Conservation (phyloP, 2,113 vertebrate genomes). For the Motacilla alba region DNA sequence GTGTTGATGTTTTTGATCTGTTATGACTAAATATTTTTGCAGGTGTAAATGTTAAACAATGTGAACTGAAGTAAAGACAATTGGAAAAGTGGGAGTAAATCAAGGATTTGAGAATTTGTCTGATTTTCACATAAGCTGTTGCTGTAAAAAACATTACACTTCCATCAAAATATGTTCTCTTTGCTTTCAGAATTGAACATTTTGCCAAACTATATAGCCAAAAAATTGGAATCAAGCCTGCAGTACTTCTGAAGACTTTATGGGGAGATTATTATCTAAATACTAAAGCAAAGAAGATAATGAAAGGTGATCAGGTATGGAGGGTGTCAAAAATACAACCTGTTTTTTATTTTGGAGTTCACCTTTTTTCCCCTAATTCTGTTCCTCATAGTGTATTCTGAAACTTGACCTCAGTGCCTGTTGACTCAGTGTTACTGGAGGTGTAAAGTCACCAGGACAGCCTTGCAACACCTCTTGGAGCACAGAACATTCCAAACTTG, state of each 20-base stretch:
- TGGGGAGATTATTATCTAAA: conserved; percentile 97
- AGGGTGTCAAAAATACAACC: not conserved
- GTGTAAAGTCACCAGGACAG: not conserved
- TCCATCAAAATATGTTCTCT: not conserved
- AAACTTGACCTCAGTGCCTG: not conserved
- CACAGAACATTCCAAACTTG: not conserved
- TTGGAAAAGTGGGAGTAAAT: not conserved
- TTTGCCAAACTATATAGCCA: conserved; percentile 92
- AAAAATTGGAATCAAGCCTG: conserved; percentile 85
- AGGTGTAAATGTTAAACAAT: not conserved
- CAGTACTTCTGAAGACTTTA: conserved; percentile 88
- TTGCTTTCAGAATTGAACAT: conserved; percentile 83
- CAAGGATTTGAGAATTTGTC: not conserved
- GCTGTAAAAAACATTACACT: not conserved
- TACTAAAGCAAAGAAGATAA: conserved; percentile 91
- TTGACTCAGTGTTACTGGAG: not conserved
- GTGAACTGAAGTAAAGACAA: not conserved
- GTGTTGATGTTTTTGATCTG: not conserved
- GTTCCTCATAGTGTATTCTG: not conserved
- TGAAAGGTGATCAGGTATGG: conserved; percentile 93
- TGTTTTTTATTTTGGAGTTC: not conserved
- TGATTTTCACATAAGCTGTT: not conserved
- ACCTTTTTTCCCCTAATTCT: not conserved
- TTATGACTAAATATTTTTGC: not conserved
- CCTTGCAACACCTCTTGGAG: not conserved